These are phyloP conservation scores for Gibbula magus DNA, from an alignment of 2,888 invertebrate species.

Conservation along the genomic window DNA sequence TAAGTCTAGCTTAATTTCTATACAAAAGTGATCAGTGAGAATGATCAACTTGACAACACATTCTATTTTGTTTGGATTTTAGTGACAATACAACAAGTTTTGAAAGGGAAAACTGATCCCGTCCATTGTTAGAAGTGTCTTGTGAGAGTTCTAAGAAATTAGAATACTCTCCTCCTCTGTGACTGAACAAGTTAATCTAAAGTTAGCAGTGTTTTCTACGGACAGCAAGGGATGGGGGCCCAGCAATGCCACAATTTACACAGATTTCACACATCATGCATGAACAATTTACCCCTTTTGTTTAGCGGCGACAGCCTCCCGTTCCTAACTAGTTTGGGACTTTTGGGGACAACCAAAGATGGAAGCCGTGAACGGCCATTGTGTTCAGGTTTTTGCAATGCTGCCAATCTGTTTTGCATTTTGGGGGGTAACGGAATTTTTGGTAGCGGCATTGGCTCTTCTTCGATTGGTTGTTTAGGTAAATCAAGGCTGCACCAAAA, in stretches of 20 bases:
- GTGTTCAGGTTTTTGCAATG: neutral
- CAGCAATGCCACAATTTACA: neutral
- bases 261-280: slow-evolving; percentile 18
- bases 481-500: slow-evolving; percentile 60
- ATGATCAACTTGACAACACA: too few relatives aligned
- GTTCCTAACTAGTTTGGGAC: slow-evolving; percentile 3
- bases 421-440: slow-evolving; percentile 11
- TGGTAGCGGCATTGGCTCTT: slow-evolving; percentile 37
- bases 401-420: slow-evolving; percentile 10
- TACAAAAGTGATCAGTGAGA: too few relatives aligned
- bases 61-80: too few relatives aligned
- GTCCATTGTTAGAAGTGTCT: too few relatives aligned
- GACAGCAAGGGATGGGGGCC: neutral
- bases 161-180: too few relatives aligned
- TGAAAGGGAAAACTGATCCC: too few relatives aligned
- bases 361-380: slow-evolving; percentile 1
- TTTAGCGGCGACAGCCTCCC: slow-evolving; percentile 5
- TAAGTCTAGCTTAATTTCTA: too few relatives aligned
- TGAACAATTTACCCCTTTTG: slow-evolving; percentile 20
- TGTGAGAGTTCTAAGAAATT: too few relatives aligned
- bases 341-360: neutral
- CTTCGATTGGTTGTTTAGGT: slow-evolving; percentile 55
- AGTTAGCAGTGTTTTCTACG: too few relatives aligned
- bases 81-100: too few relatives aligned
- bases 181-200: too few relatives aligned